Evolutionary conservation across 1,140 invertebrate genomes (phyloP), one percentile per base, ranked within the genome.

Genomic region (Delia radicum): DNA sequence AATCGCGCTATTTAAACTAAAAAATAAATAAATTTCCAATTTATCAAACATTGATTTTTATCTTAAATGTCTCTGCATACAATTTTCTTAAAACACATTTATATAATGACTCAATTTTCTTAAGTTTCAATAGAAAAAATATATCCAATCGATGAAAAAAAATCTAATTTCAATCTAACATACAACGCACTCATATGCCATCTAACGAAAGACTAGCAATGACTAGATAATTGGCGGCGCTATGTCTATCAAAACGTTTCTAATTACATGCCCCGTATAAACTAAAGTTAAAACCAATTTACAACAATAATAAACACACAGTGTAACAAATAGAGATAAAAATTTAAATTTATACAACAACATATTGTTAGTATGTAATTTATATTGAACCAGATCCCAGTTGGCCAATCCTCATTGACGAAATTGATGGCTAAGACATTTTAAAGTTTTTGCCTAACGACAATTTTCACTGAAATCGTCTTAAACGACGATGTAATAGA

Each of bases 171-270:
- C 48, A 0, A 55, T 7, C 3, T 18, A 55, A 18, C 10, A 55
- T 18, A 55, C n/a, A 48, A 48, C 42, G 24, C 15, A 55, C 10
- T 21, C 48, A 55, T 13, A n/a, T 42, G 37, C 10, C 37, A 42
- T 42, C 37, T 42, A 21, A n/a, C 27, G 24, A 21, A 15, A 21
- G n/a, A 24, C 15, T 31, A n/a, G n/a, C n/a, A n/a, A 4, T 28
- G n/a, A 31, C 21, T 21, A n/a, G 31, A 37, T 69, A 69, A 69
- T 69, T 69, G 65, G 65, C 65, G 65, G 65, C 65, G 65, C 65
- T 69, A 69, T 69, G 65, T 69, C 65, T 69, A 69, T 69, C 29
- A 69, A 69, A 69, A 33, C 65, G 65, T 69, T 69, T 69, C 65
- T 69, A 69, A 69, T 69, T 69, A 37, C 65, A 69, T 33, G 27